phyloP scores from a whole-genome alignment of 2,888 invertebrate species.

The Hypercompe scribonia region DNA sequence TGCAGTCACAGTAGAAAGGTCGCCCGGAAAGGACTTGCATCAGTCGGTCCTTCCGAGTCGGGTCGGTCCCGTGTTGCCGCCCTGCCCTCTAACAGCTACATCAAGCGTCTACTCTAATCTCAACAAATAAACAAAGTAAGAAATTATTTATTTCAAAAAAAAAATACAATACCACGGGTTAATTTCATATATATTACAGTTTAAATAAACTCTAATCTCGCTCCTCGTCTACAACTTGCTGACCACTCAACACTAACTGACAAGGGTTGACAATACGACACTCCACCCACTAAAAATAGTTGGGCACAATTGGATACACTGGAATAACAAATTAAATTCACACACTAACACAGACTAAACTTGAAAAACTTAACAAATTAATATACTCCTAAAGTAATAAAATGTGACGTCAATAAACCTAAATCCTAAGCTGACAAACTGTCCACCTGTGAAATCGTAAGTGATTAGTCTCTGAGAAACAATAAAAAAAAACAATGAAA shows the following conservation, averaged over 20 bases:
- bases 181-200: not conserved
- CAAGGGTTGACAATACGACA: conserved; percentile 56
- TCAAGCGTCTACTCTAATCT: no score
- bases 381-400: not conserved
- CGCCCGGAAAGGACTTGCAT: no score
- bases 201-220: conserved; percentile 7
- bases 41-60: no score
- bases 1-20: no score
- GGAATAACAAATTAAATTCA: conserved; percentile 44
- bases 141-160: no score
- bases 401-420: not conserved
- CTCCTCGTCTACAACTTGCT: conserved; percentile 28
- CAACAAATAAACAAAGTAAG: no score
- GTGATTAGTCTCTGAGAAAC: no score
- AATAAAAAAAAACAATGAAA: not conserved
- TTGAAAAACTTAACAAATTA: conserved; percentile 5
- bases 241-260: conserved; percentile 33
- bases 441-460: no score
- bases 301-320: conserved; percentile 47
- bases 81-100: not conserved
- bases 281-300: conserved; percentile 44
- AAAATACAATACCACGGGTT: no score
- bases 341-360: not conserved
- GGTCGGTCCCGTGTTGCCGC: no score
- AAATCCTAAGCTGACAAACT: not conserved